Conservation (phyloP, 2,797 vertebrate genomes). For the Anniella stebbinsi region DNA sequence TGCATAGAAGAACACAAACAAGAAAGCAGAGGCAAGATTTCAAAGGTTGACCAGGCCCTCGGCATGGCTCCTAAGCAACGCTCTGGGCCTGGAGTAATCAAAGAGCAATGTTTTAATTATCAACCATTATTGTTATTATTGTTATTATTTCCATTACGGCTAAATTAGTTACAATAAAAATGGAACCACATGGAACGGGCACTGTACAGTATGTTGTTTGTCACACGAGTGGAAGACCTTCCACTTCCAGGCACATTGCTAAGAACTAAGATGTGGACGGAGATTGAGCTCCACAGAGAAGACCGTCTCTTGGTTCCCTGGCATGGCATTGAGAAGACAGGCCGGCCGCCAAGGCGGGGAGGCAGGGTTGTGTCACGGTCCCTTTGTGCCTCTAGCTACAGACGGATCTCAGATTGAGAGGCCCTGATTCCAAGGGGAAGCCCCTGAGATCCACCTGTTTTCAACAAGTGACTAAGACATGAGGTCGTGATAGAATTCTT, state of each 20-base stretch:
- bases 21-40: background rate
- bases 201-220: slow-evolving; percentile 69
- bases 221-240: slow-evolving; percentile 53
- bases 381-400: background rate
- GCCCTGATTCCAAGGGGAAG: slow-evolving; percentile 11
- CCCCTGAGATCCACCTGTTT: slow-evolving; percentile 10
- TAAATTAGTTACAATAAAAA: slow-evolving; percentile 77
- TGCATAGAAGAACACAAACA: background rate
- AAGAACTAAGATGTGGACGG: slow-evolving; percentile 55
- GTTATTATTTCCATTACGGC: slow-evolving; percentile 62
- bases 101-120: slow-evolving; percentile 66
- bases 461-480: slow-evolving; percentile 1
- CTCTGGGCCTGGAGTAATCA: slow-evolving; percentile 69
- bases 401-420: background rate
- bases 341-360: background rate
- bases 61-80: slow-evolving; percentile 39
- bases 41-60: slow-evolving; percentile 55
- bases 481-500: background rate
- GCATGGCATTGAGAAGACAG: background rate
- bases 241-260: slow-evolving; percentile 70
- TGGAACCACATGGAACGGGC: slow-evolving; percentile 77
- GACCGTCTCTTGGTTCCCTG: slow-evolving; percentile 1
- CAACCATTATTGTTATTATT: background rate
- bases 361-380: background rate
- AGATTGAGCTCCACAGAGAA: slow-evolving; percentile 21